A percentile compares a stretch with the other conserved stretches of the same genome.
Conservation (phyloP, 2,888 invertebrate genomes). For the Tetanocera ferruginea region DNA sequence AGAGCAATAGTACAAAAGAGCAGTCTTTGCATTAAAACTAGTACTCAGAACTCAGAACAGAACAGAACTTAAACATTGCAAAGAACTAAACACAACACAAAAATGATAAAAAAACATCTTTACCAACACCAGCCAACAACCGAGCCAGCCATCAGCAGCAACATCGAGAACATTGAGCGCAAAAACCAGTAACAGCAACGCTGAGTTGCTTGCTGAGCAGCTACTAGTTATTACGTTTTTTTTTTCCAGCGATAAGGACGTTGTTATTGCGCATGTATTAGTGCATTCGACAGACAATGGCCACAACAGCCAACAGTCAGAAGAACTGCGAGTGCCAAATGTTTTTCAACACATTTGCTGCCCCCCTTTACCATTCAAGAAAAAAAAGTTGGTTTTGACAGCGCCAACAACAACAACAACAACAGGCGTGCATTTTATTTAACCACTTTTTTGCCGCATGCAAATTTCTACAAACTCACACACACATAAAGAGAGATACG, state of each 20-base stretch:
- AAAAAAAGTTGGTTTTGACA: background rate
- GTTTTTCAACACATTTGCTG: background rate
- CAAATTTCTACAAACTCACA: background rate
- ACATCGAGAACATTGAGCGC: background rate
- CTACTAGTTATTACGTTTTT: constrained; percentile 1
- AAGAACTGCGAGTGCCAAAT: constrained; percentile 33
- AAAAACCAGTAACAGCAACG: background rate
- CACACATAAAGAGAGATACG: background rate
- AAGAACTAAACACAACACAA: background rate
- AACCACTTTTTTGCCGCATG: constrained; percentile 10
- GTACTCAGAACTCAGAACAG: background rate
- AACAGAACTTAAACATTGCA: background rate
- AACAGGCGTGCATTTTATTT: background rate
- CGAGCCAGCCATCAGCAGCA: background rate
- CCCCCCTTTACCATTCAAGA: background rate
- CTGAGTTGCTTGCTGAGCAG: background rate
- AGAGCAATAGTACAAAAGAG: constrained; percentile 4
- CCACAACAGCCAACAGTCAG: constrained; percentile 35
- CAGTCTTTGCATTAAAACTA: background rate
- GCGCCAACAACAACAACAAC: background rate
- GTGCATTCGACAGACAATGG: constrained; percentile 19
- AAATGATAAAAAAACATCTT: background rate
- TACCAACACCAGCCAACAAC: background rate
- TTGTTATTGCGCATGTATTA: constrained; percentile 24
- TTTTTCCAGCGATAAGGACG: constrained; percentile 15